These are phyloP conservation scores for Alitta virens DNA, from an alignment of 2,888 invertebrate species.

Conservation along the genomic window DNA sequence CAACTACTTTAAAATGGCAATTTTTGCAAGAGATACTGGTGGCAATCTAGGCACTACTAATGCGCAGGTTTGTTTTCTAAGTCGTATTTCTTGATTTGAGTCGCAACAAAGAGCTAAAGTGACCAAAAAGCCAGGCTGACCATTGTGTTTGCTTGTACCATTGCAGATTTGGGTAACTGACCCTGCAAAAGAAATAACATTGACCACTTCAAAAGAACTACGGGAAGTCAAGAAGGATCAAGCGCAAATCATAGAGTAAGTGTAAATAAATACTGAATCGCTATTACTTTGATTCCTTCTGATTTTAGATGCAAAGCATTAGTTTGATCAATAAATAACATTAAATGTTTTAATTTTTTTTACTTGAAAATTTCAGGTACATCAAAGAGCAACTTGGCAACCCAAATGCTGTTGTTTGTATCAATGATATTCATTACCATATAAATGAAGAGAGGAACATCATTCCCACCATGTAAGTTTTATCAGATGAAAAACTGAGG, in stretches of 20 bases:
- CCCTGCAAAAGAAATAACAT: constrained; percentile 76
- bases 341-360: too few relatives aligned
- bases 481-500: too few relatives aligned
- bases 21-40: constrained; percentile 32
- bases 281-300: too few relatives aligned
- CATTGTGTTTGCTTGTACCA: background rate
- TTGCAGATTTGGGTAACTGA: constrained; percentile 89
- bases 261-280: too few relatives aligned
- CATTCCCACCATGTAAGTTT: background rate
- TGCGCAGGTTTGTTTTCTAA: background rate
- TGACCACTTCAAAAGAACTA: constrained; percentile 80
- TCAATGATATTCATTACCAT: constrained; percentile 76
- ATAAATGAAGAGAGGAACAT: constrained; percentile 45
- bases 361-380: constrained; percentile 18
- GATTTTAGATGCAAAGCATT: too few relatives aligned
- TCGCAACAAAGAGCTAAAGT: too few relatives aligned
- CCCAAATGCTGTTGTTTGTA: constrained; percentile 55
- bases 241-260: constrained; percentile 62
- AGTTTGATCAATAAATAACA: too few relatives aligned
- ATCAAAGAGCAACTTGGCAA: constrained; percentile 8
- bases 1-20: constrained; percentile 29
- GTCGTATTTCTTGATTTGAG: background rate
- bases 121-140: background rate
- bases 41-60: too few relatives aligned
- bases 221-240: constrained; percentile 72